Conservation (phyloP, 2,888 invertebrate species). For the Corbicula japonica region DNA sequence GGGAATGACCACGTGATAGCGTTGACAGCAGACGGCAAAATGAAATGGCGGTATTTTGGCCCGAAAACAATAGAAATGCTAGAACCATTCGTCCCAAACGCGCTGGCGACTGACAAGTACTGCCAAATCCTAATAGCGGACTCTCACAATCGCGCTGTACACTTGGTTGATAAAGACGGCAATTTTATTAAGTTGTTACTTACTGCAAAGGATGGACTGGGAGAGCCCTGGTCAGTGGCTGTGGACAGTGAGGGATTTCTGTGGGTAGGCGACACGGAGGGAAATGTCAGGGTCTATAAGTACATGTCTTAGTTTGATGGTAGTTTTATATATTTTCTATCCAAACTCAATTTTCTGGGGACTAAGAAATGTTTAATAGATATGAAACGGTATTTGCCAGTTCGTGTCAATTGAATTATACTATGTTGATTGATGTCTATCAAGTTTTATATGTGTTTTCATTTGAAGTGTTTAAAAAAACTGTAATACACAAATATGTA, state of each 20-base stretch:
- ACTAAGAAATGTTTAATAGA: not conserved
- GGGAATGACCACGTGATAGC: constrained; percentile 65
- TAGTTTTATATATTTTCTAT: not conserved
- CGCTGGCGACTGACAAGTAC: constrained; percentile 63
- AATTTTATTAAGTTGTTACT: constrained; percentile 61
- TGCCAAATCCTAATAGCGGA: constrained; percentile 63
- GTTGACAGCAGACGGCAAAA: constrained; percentile 54
- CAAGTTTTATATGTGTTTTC: not conserved
- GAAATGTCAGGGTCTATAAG: constrained; percentile 59
- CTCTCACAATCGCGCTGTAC: constrained; percentile 60
- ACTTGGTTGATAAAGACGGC: constrained; percentile 64
- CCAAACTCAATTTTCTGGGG: not conserved
- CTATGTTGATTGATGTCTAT: not conserved
- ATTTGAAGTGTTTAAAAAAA: not conserved
- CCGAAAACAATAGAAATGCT: constrained; percentile 55
- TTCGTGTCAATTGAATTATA: not conserved
- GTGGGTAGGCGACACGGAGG: constrained; percentile 66
- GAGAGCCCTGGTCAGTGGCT: constrained; percentile 67
- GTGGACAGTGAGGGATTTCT: constrained; percentile 64
- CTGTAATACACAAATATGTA: too few relatives aligned
- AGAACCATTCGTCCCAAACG: constrained; percentile 62
- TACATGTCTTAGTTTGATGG: constrained; percentile 49
- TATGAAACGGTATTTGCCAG: too few relatives aligned
- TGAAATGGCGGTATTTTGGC: constrained; percentile 63
- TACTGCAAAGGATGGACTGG: constrained; percentile 59